Base-by-base conservation (phyloP, 2,797 vertebrate genomes). In the Strix occidentalis region DNA sequence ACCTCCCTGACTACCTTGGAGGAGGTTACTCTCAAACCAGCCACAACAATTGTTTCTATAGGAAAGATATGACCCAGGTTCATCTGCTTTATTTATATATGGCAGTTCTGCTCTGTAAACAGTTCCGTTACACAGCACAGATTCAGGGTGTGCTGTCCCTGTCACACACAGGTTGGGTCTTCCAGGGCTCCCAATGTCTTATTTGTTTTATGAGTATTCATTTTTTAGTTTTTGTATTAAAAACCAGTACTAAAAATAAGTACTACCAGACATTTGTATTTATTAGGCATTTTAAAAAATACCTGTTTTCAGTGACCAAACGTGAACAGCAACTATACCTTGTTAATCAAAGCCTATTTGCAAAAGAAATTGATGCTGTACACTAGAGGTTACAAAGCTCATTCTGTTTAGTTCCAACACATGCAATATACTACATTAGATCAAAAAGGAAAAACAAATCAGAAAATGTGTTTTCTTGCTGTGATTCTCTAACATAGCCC, bases 401-500 rank as follows among this genome's bases (percentile, higher is more conserved):
- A 58, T 81, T 90, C 81, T 89, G 54, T 69, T 91, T 65, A 58
- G 57, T 65, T 93, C 69, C 65, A 80, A 77, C 79, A 93, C 3
- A 19, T 21, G 26, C 50, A 87, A 89, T 68, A 84, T 7, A 78
- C 13, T 46, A 5, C 20, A 61, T 24, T 33, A 84, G 71, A 89
- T 81, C 57, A 89, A 92, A 89, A 85, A 66, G 25, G 20, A 84
- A 93, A 87, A 89, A 41, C 45, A 87, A 87, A 95, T 33, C 39
- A 75, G 63, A 86, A 85, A 76, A 71, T 41, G 43, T 57, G 51
- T 77, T 93, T 88, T 80, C 80, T 48, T 77, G 28, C 14, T 87
- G 90, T 66, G 69, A 81, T 81, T 77, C 60, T 84, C 69, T 71
- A 89, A 60, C 24, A 60, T 0, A 92, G 45, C 29, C 37, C 64